These are phyloP conservation scores for Lampropteryx suffumata DNA, from an alignment of 2,888 invertebrate species.

Conservation along the genomic window DNA sequence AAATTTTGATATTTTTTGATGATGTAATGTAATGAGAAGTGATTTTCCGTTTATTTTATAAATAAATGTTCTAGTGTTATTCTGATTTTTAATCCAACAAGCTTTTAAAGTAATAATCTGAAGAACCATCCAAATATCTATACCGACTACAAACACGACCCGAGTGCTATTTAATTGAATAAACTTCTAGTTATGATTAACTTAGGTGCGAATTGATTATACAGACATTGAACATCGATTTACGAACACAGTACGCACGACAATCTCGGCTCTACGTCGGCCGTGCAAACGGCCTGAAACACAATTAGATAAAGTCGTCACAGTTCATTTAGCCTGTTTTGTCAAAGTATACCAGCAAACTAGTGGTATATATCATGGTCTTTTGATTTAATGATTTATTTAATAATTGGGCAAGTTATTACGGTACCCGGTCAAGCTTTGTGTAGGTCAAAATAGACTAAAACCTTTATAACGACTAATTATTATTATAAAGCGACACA, in stretches of 20 bases:
- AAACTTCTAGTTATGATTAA: constrained; percentile 47
- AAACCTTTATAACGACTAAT: constrained; percentile 1
- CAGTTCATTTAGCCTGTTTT: constrained; percentile 1
- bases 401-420: too few species aligned
- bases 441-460: constrained; percentile 5
- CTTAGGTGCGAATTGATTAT: constrained; percentile 47
- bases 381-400: too few species aligned
- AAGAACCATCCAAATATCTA: constrained; percentile 30
- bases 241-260: constrained; percentile 55
- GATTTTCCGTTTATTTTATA: too few species aligned
- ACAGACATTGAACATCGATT: constrained; percentile 46
- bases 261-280: constrained; percentile 54
- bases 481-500: constrained; percentile 21
- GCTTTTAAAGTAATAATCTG: too few species aligned
- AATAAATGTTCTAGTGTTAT: too few species aligned
- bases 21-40: too few species aligned
- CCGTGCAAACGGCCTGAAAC: not conserved
- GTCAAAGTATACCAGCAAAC: too few species aligned
- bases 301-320: constrained; percentile 4
- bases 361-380: too few species aligned
- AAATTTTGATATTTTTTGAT: too few species aligned
- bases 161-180: constrained; percentile 50
- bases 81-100: too few species aligned
- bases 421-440: too few species aligned
- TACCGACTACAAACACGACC: constrained; percentile 52